Evolutionary conservation across 1,140 invertebrate species (phyloP).

Genomic region (Rhagoletis pomonella): DNA sequence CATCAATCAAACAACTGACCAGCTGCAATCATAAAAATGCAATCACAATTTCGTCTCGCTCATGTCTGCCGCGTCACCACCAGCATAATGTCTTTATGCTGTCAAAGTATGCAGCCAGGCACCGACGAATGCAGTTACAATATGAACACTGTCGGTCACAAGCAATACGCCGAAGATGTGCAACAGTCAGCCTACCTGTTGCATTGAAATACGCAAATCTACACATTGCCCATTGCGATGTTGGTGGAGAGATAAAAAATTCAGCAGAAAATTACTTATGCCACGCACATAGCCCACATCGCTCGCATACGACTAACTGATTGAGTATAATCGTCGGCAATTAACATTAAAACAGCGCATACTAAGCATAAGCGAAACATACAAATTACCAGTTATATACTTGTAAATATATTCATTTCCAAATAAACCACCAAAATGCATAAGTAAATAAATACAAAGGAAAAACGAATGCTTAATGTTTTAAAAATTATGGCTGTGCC

Average conservation of each 20-base stretch:
- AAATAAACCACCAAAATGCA: neutral
- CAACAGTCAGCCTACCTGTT: neutral
- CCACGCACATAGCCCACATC: conserved; percentile 27
- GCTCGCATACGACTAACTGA: conserved; percentile 53
- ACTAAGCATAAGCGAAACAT: neutral
- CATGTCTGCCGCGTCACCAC: conserved; percentile 50
- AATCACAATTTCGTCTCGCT: conserved; percentile 39
- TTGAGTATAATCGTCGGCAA: conserved; percentile 53
- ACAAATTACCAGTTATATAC: neutral
- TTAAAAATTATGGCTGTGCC: neutral
- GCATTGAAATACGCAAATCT: neutral
- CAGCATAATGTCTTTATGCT: conserved; percentile 46
- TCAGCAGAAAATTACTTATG: conserved; percentile 41
- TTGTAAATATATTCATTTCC: neutral
- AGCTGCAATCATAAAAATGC: conserved; percentile 38
- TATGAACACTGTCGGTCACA: neutral
- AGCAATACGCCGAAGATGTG: neutral
- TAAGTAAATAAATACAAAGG: neutral
- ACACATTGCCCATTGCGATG: neutral
- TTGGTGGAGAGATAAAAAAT: neutral
- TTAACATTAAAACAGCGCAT: conserved; percentile 48
- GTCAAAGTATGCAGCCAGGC: neutral
- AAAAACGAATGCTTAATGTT: neutral
- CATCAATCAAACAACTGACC: conserved; percentile 24
- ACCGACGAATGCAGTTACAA: neutral